Percentiles rank a stretch among this genome's conserved stretches.
These are phyloP conservation scores for Diadumene lineata DNA, from an alignment of 92 coral and sea anemone species.

Conservation along the genomic window DNA sequence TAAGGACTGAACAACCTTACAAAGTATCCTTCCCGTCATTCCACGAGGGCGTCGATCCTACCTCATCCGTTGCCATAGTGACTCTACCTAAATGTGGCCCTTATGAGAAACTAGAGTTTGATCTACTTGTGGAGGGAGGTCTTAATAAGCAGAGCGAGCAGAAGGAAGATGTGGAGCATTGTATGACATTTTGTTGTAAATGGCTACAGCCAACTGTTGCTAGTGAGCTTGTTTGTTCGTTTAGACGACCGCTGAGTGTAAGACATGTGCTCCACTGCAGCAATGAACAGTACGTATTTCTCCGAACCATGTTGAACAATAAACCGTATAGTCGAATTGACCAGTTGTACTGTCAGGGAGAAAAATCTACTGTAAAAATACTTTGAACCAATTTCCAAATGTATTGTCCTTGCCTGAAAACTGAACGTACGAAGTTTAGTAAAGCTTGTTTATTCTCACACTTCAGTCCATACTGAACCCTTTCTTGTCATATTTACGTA, in stretches of 20 bases:
- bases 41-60: conserved; percentile 45
- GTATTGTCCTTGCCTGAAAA: no score
- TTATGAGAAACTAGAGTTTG: conserved; percentile 66
- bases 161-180: conserved; percentile 57
- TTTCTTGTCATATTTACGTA: no score
- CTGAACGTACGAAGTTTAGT: no score
- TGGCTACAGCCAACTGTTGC: conserved; percentile 68
- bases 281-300: conserved; percentile 55
- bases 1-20: conserved; percentile 52
- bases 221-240: conserved; percentile 60
- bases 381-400: no score
- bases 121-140: conserved; percentile 58
- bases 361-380: no score
- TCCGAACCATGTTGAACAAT: neutral
- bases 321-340: no score
- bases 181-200: conserved; percentile 65
- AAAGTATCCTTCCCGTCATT: conserved; percentile 45
- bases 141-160: conserved; percentile 68
- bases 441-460: no score
- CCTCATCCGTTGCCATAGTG: conserved; percentile 70
- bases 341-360: no score
- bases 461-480: no score
- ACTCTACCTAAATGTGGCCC: conserved; percentile 76
- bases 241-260: conserved; percentile 69
- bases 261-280: conserved; percentile 72